These are phyloP conservation scores for Cantharis flavilabris DNA, from an alignment of 2,888 invertebrate species.

Conservation along the genomic window DNA sequence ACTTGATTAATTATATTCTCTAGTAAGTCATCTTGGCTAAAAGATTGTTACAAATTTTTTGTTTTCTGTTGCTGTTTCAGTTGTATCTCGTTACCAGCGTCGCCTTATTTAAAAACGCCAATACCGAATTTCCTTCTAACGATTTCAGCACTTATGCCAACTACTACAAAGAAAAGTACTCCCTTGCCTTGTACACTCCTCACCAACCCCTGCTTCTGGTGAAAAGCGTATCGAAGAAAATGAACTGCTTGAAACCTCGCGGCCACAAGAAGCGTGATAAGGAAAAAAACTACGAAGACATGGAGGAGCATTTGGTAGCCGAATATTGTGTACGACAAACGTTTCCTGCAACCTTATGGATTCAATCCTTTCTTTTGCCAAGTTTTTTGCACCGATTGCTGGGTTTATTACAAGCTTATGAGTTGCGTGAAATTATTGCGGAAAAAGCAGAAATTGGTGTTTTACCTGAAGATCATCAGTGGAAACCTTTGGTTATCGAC, in stretches of 20 bases:
- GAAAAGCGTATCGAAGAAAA: constrained; percentile 64
- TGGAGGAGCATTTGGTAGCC: constrained; percentile 77
- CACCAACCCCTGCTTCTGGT: constrained; percentile 83
- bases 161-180: constrained; percentile 80
- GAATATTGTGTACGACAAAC: constrained; percentile 80
- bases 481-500: constrained; percentile 47
- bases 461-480: constrained; percentile 41
- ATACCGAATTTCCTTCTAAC: constrained; percentile 67
- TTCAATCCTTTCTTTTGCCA: constrained; percentile 83
- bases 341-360: constrained; percentile 79
- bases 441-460: constrained; percentile 55
- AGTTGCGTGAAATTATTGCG: constrained; percentile 65
- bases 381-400: constrained; percentile 78
- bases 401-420: constrained; percentile 73
- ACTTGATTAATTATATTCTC: no score
- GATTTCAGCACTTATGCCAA: constrained; percentile 67
- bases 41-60: no score
- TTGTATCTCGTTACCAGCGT: constrained; percentile 73
- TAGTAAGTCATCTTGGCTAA: no score
- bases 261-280: constrained; percentile 51
- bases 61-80: constrained; percentile 34
- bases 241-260: constrained; percentile 66
- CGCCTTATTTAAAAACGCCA: constrained; percentile 66
- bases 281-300: constrained; percentile 59
- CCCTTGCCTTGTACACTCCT: constrained; percentile 63